phyloP scores from a whole-genome alignment of 2,797 vertebrate genomes.

The Manis pentadactyla region DNA sequence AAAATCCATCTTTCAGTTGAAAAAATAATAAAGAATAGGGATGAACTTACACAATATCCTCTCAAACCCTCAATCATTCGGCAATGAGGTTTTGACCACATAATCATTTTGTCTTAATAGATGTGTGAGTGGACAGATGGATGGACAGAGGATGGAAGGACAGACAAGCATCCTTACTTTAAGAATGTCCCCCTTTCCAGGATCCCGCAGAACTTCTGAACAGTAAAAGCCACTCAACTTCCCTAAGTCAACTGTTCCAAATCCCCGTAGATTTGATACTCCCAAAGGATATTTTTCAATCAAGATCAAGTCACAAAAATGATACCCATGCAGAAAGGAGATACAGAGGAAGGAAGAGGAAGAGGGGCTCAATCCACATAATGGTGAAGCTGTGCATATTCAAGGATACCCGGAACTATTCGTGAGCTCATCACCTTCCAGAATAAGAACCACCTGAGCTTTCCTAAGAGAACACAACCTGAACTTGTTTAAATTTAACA shows the following conservation, averaged over 20 bases:
- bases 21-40: not conserved
- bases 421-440: not conserved
- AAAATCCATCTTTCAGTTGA: conserved; percentile 7
- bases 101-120: not conserved
- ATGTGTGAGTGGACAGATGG: too few relatives aligned
- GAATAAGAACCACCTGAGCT: not conserved
- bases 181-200: not conserved
- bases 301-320: not conserved
- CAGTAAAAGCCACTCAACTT: not conserved
- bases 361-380: not conserved
- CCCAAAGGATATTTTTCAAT: not conserved
- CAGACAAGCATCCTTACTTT: not conserved
- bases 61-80: not conserved
- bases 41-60: not conserved
- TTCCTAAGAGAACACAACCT: not conserved
- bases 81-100: not conserved
- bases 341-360: not conserved
- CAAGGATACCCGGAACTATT: not conserved
- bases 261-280: not conserved
- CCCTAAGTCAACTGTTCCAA: not conserved
- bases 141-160: not conserved
- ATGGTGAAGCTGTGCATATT: fast-evolving
- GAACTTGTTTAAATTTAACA: not conserved
- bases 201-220: not conserved
- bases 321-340: not conserved